Evolutionary conservation across 53 echinoderm and acorn worm genomes (phyloP), one percentile per base, ranked within the genome.

Genomic region (Holothuria leucospilota): DNA sequence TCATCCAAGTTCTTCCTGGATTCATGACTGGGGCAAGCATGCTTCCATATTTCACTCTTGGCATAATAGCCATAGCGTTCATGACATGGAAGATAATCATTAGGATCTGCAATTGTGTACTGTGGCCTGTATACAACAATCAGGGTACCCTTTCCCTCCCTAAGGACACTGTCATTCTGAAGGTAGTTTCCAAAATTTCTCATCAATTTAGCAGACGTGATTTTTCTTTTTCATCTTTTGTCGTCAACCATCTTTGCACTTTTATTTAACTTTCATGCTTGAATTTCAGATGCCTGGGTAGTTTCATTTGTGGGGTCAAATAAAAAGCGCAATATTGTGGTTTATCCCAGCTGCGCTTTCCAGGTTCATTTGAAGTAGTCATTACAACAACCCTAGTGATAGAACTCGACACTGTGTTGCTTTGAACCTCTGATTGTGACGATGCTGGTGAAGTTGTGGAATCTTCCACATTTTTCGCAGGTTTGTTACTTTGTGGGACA

Each of bases 11-110:
- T 34, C 60, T 68, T 68, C 30, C 71, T 84, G 20, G 63, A 15
- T 79, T 41, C 51, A 20, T 88, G 58, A 46, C 62, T 65, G 63
- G 68, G 29, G 70, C 90, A 93, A 27, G 52, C 82, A 64, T 94
- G 94, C 68, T 89, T 94, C 94, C 94, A 91, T 21, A 94, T 39
- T 38, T 94, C 94, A 2, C 15, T 20, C 65, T 91, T 94, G n/a
- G 77, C 66, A 58, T 70, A 86, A 38, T 86, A 94, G 58, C 91
- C 94, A 84, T 85, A 91, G 62, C 88, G 88, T 21, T 85, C 64
- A 24, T 66, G 29, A 51, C 91, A 94, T 60, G 89, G 94, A 69
- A 91, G 61, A 84, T 80, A 94, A 38, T 89, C 91, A n/a, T 51
- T 20, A 13, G 77, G 79, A 59, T 74, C 29, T 5, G 73, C 84